phyloP scores from a whole-genome alignment of 2,113 vertebrate genomes.

The Paraplagusia blochii region DNA sequence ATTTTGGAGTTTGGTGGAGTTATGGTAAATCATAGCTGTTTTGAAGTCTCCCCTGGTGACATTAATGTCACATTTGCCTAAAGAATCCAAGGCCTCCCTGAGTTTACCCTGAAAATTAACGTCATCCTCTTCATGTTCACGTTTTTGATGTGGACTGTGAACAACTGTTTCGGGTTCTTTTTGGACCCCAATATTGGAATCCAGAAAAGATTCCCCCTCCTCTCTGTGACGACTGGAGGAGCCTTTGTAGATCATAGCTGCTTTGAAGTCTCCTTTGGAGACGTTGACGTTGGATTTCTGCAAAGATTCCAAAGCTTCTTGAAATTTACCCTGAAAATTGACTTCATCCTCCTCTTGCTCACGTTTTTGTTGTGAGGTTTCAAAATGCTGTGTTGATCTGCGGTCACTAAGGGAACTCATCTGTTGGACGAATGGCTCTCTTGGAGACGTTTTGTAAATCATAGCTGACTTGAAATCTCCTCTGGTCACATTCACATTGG shows the following conservation, averaged over 20 bases:
- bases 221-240: slow-evolving; percentile 71
- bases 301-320: slow-evolving; percentile 81
- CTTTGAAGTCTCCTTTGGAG: slow-evolving; percentile 84
- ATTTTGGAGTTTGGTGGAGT: slow-evolving; percentile 72
- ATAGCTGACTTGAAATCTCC: slow-evolving; percentile 86
- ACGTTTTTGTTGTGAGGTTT: background rate
- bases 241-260: slow-evolving; percentile 84
- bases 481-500: slow-evolving; percentile 83
- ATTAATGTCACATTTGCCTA: slow-evolving; percentile 85
- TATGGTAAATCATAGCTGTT: slow-evolving; percentile 84
- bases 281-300: slow-evolving; percentile 85
- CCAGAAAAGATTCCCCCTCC: slow-evolving; percentile 45
- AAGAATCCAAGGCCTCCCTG: slow-evolving; percentile 80
- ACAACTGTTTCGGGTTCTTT: background rate
- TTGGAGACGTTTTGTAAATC: slow-evolving; percentile 82
- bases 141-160: background rate
- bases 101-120: slow-evolving; percentile 79
- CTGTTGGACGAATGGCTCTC: slow-evolving; percentile 56
- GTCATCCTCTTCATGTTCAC: slow-evolving; percentile 69
- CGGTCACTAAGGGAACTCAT: slow-evolving; percentile 62
- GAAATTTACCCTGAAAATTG: slow-evolving; percentile 78
- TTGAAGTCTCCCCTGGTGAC: slow-evolving; percentile 85
- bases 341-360: slow-evolving; percentile 77
- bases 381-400: slow-evolving; percentile 62
- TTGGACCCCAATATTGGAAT: slow-evolving; percentile 12